phyloP scores from a whole-genome alignment of 1,140 invertebrate genomes.

The Samia ricini region DNA sequence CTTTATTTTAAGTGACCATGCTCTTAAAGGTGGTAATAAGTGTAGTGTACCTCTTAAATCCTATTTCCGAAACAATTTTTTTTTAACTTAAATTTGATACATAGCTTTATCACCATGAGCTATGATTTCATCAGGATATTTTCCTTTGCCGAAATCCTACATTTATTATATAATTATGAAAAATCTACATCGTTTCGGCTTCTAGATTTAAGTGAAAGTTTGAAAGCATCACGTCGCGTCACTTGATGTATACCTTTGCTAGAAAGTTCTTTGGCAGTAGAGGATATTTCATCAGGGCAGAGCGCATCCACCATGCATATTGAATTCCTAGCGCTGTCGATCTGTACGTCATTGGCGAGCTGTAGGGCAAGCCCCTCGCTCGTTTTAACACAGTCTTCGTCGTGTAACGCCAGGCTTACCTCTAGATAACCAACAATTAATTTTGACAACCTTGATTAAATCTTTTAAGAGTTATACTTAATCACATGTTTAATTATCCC shows the following conservation, averaged over 20 bases:
- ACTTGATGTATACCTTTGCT: constrained; percentile 27
- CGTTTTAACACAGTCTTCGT: constrained; percentile 40
- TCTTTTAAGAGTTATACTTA: not conserved
- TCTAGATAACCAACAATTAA: constrained; percentile 28
- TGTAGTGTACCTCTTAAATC: too few species aligned
- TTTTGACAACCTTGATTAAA: not conserved
- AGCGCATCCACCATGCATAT: constrained; percentile 37
- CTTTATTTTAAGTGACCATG: too few species aligned
- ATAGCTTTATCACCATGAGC: too few species aligned
- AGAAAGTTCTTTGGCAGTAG: constrained; percentile 30
- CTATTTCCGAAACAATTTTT: too few species aligned
- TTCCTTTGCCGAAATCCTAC: too few species aligned
- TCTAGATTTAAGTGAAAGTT: not conserved
- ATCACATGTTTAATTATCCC: too few species aligned
- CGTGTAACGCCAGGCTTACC: constrained; percentile 38
- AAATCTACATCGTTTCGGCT: not conserved
- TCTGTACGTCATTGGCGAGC: constrained; percentile 30
- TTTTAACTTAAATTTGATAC: too few species aligned
- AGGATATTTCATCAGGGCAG: constrained; percentile 29
- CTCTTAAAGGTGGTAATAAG: too few species aligned
- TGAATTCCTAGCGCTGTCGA: constrained; percentile 34
- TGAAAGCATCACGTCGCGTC: not conserved
- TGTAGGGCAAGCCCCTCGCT: constrained; percentile 47
- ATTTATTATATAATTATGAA: not conserved
- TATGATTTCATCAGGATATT: too few species aligned